phyloP scores from a whole-genome alignment of 2,888 invertebrate genomes.

The Zygothrica quintamaculata region DNA sequence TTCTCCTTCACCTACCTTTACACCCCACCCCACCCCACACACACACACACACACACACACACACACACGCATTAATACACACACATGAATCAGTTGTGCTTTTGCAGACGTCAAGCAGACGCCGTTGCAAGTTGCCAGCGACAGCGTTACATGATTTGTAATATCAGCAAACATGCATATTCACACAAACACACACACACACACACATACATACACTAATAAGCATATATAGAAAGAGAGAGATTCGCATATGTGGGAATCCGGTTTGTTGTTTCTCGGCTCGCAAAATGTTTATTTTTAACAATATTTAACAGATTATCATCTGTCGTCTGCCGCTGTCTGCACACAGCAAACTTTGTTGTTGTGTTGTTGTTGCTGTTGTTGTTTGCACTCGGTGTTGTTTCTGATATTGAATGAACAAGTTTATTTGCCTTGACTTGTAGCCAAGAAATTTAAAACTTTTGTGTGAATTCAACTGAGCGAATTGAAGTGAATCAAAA shows the following conservation, averaged over 20 bases:
- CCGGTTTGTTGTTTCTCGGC: constrained; percentile 57
- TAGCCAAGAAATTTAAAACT: constrained; percentile 39
- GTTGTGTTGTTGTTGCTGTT: constrained; percentile 21
- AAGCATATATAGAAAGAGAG: constrained; percentile 5
- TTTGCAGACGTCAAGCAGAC: constrained; percentile 73
- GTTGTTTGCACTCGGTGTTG: constrained; percentile 43
- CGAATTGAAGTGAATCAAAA: too few relatives aligned
- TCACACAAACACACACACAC: constrained; percentile 12
- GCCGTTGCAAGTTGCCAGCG: constrained; percentile 41
- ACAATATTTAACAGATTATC: constrained; percentile 70
- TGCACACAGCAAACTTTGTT: constrained; percentile 7
- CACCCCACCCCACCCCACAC: not conserved
- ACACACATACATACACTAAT: not conserved
- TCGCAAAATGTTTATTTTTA: constrained; percentile 68
- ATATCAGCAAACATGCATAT: constrained; percentile 65
- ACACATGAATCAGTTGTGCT: constrained; percentile 9
- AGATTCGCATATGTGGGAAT: constrained; percentile 50
- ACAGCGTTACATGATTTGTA: constrained; percentile 76
- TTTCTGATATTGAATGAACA: constrained; percentile 52
- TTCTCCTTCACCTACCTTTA: not conserved
- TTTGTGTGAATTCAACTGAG: not conserved
- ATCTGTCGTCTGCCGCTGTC: constrained; percentile 61
- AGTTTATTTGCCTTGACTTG: constrained; percentile 66
- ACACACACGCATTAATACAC: not conserved
- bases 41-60: not conserved